Conservation (phyloP, 2,888 invertebrate species). For the Parascotia fuliginaria region DNA sequence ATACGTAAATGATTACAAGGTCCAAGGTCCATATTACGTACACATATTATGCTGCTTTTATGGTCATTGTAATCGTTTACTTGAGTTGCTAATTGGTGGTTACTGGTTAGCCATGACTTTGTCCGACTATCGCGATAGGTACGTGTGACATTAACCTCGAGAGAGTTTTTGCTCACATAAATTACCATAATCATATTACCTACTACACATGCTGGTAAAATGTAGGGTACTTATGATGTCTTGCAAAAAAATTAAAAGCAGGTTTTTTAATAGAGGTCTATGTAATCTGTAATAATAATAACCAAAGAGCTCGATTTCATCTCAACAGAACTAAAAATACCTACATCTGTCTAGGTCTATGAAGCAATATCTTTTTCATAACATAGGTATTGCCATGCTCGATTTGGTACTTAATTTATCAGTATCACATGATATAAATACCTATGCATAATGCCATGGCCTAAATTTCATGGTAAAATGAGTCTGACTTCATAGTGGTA, state of each 20-base stretch:
- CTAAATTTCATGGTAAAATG: conserved; percentile 16
- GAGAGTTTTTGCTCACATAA: background rate
- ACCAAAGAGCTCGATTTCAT: background rate
- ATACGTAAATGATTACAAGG: background rate
- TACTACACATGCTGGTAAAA: no score
- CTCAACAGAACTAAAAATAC: background rate
- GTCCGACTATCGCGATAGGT: background rate
- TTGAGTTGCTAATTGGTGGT: background rate
- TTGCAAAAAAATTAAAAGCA: no score
- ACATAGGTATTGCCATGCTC: background rate
- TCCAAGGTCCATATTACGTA: background rate
- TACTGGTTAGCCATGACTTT: background rate
- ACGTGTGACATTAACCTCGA: background rate
- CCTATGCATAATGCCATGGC: no score
- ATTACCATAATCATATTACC: background rate
- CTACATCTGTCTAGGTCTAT: no score
- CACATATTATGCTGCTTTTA: background rate
- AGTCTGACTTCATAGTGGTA: background rate
- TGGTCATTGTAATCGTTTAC: background rate
- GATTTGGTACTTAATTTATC: conserved; percentile 6
- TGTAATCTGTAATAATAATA: no score
- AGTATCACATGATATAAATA: no score
- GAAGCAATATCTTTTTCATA: conserved; percentile 1
- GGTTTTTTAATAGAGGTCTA: no score
- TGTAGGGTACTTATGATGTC: no score